A percentile compares a stretch with the other conserved stretches of the same genome.
phyloP scores from a whole-genome alignment of 2,888 invertebrate species.

The Stratiomys singularior region DNA sequence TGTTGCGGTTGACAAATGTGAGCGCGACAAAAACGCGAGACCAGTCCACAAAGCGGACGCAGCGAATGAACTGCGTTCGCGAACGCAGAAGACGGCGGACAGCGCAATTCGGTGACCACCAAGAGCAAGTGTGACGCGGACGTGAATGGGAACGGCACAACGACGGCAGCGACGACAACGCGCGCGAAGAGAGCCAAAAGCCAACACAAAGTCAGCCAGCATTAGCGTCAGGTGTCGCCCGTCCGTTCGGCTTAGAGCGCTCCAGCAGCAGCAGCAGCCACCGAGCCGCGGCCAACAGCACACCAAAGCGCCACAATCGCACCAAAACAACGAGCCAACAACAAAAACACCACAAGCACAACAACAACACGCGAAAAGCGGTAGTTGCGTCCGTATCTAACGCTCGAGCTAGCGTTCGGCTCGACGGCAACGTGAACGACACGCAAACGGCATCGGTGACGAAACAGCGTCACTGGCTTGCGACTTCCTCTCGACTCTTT shows the following conservation, averaged over 20 bases:
- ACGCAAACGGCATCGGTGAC: constrained; percentile 40
- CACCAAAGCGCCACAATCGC: constrained; percentile 39
- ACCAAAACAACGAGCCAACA: constrained; percentile 28
- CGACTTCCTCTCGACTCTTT: constrained; percentile 35
- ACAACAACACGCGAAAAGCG: constrained; percentile 25
- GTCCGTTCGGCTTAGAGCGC: constrained; percentile 7
- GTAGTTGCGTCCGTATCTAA: constrained; percentile 37
- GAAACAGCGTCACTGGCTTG: constrained; percentile 43
- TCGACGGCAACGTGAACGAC: constrained; percentile 6
- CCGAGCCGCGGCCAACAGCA: constrained; percentile 33
- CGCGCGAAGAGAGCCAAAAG: constrained; percentile 50
- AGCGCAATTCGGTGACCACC: constrained; percentile 29
- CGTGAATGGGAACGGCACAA: constrained; percentile 29
- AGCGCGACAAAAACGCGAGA: constrained; percentile 6
- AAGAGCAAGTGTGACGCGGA: constrained; percentile 38
- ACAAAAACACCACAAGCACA: constrained; percentile 21
- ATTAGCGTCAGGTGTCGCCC: constrained; percentile 51
- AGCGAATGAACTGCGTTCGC: constrained; percentile 25
- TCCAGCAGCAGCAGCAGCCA: constrained; percentile 16
- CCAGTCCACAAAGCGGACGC: constrained; percentile 37
- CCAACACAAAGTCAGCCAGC: constrained; percentile 36
- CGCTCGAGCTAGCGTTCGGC: constrained; percentile 7
- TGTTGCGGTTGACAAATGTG: constrained; percentile 27
- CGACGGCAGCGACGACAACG: constrained; percentile 20
- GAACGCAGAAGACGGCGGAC: constrained; percentile 18